Percentiles rank a stretch among this genome's conserved stretches.
Evolutionary conservation across 2,113 vertebrate genomes (phyloP).

Genomic region (Xiphophorus maculatus): DNA sequence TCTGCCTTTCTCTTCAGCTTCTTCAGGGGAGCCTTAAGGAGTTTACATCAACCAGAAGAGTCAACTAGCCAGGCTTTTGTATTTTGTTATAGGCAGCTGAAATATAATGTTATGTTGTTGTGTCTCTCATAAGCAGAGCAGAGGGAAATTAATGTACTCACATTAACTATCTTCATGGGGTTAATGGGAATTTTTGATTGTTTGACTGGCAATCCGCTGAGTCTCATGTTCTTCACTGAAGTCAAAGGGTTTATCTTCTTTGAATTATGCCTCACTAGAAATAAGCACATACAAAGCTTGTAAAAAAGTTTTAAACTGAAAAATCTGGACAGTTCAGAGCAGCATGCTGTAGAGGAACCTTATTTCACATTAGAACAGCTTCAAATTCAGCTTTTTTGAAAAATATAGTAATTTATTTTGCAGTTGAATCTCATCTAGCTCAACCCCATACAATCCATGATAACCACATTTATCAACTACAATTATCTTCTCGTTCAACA

Average conservation of each 20-base stretch:
- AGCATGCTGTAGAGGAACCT: neutral
- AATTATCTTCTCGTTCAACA: too few species aligned
- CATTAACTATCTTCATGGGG: slow-evolving; percentile 61
- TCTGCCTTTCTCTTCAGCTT: slow-evolving; percentile 75
- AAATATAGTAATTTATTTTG: neutral
- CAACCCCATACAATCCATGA: too few species aligned
- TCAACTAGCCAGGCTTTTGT: neutral
- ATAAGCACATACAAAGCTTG: slow-evolving; percentile 8
- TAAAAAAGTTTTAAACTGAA: neutral
- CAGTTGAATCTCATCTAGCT: too few species aligned
- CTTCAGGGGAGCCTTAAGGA: slow-evolving; percentile 79
- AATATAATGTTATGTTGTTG: neutral
- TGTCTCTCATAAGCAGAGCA: neutral
- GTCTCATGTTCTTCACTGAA: slow-evolving; percentile 72
- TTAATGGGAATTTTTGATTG: slow-evolving; percentile 72
- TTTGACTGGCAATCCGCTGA: slow-evolving; percentile 69
- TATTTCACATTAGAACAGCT: neutral
- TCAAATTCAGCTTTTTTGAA: neutral
- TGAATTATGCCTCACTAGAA: slow-evolving; percentile 49
- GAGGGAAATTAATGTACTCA: slow-evolving; percentile 29
- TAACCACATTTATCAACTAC: too few species aligned
- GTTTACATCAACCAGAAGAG: neutral
- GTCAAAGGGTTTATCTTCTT: slow-evolving; percentile 53
- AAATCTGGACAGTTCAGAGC: neutral
- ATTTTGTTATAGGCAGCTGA: neutral